Evolutionary conservation across 1,140 invertebrate species (phyloP), one percentile per base, ranked within the genome.

Genomic region (Monomorium pharaonis): DNA sequence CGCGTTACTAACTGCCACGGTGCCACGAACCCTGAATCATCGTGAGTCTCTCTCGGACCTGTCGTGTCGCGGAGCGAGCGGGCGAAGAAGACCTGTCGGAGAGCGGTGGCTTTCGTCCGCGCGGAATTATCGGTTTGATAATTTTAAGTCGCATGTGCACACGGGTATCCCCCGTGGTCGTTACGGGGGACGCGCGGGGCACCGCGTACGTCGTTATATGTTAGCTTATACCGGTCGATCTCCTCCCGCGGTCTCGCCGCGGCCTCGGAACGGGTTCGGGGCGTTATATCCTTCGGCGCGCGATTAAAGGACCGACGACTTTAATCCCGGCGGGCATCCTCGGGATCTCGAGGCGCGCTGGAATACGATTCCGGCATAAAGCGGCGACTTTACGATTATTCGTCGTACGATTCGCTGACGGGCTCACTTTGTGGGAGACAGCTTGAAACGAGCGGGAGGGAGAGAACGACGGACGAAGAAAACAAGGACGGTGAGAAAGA

Each of bases 321-420:
- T 89, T 90, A 90, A 89, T 90, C 89, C 88, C 60, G 74, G 58
- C 77, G 84, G 42, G 69, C 75, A 86, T 86, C 51, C 87, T 37
- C 67, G 51, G 51, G 54, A 33, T 44, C 69, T 7, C 37, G 37
- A 42, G 37, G 72, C 84, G 74, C 51, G 87, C 75, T 51, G 88
- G 89, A 88, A 90, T 91, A 91, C 89, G 89, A 91, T 91, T 91
- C 87, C 89, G 80, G 87, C 89, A 91, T 91, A 91, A 91, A 91
- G 88, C 90, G 88, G 87, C 84, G 90, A 91, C 86, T 91, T 91
- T 91, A 91, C 88, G 90, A 88, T 91, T 91, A 91, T 91, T 91
- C 88, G 90, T 83, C 83, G 90, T 85, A 88, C 86, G 90, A 91
- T 88, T 88, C 86, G 88, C 88, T 86, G 90, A 91, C 90, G 90